Percentiles rank a stretch among this genome's conserved stretches.
phyloP scores from a whole-genome alignment of 1,140 invertebrate species.

The Euschistus heros region DNA sequence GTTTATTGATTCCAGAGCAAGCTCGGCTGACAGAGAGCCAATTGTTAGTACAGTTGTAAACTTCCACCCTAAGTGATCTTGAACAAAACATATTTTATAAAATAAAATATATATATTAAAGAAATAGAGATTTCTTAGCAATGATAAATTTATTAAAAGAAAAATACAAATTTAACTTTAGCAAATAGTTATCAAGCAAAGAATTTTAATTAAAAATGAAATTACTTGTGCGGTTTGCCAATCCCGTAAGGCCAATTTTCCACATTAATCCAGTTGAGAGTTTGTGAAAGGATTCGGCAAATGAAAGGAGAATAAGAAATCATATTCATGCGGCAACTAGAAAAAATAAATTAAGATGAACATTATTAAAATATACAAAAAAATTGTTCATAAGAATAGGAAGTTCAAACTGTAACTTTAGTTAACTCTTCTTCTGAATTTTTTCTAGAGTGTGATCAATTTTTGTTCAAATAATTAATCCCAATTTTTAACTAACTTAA shows the following conservation, averaged over 20 bases:
- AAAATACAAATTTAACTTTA: too few species aligned
- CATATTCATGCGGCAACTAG: constrained; percentile 2
- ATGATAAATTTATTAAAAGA: too few species aligned
- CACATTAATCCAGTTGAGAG: not conserved
- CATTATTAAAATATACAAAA: not conserved
- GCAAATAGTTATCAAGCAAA: too few species aligned
- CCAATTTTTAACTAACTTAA: too few species aligned
- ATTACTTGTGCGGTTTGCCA: not conserved
- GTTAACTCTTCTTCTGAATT: too few species aligned
- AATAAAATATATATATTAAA: too few species aligned
- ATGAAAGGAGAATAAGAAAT: not conserved
- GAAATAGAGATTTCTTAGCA: too few species aligned
- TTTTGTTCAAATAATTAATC: too few species aligned
- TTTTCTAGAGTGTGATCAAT: too few species aligned
- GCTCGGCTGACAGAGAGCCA: not conserved
- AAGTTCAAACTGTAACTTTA: too few species aligned
- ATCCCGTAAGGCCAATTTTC: constrained; percentile 6
- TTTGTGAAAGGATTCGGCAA: not conserved
- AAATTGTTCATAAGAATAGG: too few species aligned
- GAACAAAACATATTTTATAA: not conserved
- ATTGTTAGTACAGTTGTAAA: not conserved
- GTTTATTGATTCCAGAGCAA: not conserved
- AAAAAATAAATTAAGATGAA: not conserved
- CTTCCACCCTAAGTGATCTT: not conserved
- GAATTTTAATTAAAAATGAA: too few species aligned